Base-by-base conservation (phyloP, 2,113 vertebrate species). In the pig (Sus scrofa) region DNA sequence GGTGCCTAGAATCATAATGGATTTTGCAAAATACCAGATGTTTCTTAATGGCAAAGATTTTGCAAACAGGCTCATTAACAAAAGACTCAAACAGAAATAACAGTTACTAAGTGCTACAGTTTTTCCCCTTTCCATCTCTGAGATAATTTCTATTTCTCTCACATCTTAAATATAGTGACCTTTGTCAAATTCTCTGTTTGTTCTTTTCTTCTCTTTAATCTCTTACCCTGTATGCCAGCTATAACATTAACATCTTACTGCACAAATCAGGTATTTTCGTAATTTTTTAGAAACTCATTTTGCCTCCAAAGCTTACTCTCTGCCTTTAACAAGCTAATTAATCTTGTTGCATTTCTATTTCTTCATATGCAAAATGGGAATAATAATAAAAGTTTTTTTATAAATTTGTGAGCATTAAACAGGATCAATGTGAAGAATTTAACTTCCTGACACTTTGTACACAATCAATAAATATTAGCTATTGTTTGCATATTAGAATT, bases 171-270 rank as follows among this genome's bases (percentile, higher is more conserved):
- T 10, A 60, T 30, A 26, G 4, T 44, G 58, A 54, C 34, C 18
- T 63, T 63, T 37, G 39, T 27, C 26, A 63, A 71, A 68, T 52
- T 82, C 52, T 68, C 34, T 78, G 81, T 75, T 75, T 44, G 1
- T 39, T 37, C 34, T 89, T n/a, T 63, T 74, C 68, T 92, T n/a
- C 50, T 92, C 44, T 86, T 65, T n/a, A 37, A 26, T 58, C 18
- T 86, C 39, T 56, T 16, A 11, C 26, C 20, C 24, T 63, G 7
- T 63, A 67, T 20, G 27, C 26, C 22, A 54, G 81, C 19, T 70
- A n/a, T 0, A 20, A 63, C 13, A 50, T 26, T 50, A 62, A 65
- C 7, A 22, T 58, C 22, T 82, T 60, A 37, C 39, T 65, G 37
- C 4, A 26, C 56, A 37, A 39, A 56, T 58, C 32, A 73, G 7